Base-by-base conservation (phyloP, 2,888 invertebrate genomes). In the Melieria omissa region DNA sequence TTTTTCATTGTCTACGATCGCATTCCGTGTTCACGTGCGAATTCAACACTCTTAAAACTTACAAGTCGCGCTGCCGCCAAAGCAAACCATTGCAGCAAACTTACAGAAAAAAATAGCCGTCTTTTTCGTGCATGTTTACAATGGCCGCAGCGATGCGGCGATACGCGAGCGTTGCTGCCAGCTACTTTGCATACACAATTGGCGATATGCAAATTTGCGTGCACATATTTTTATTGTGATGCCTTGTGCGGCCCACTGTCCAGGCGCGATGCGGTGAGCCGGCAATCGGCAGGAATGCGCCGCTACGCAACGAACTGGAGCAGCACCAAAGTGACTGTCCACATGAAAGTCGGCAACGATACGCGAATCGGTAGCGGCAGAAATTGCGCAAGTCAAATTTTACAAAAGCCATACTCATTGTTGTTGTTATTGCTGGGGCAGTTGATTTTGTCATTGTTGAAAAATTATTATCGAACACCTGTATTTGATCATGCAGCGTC, bases 391-490 rank as follows among this genome's bases (percentile, higher is more conserved):
- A 29, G 29, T 29, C 29, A 29, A 29, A 29, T 29, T 29, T 29
- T 29, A 3, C 29, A 29, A 29, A 29, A 29, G 29, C 41, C 41
- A 49, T 14, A 45, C 10, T 9, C 29, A 47, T 3, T 46, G 47
- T 58, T 58, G 58, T 58, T 58, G 9, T 14, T 58, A 14, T 12
- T 6, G n/a, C 9, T 29, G 14, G 54, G n/a, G 10, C n/a, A 54
- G n/a, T 54, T 9, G 54, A 14, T 16, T 42, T 16, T 52, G 29
- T 52, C 54, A 54, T 68, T 14, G 54, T 77, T 75, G 75, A 77
- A 76, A 77, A 77, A 77, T 78, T 78, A 77, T 77, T 77, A 77
- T 78, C 78, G 77, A 77, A 77, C 78, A 78, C 78, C 78, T 77
- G 78, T 77, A 78, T 75, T 74, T 71, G 76, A 77, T 77, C 78